phyloP scores from a whole-genome alignment of 2,888 invertebrate species.

The Nowickia ferox region DNA sequence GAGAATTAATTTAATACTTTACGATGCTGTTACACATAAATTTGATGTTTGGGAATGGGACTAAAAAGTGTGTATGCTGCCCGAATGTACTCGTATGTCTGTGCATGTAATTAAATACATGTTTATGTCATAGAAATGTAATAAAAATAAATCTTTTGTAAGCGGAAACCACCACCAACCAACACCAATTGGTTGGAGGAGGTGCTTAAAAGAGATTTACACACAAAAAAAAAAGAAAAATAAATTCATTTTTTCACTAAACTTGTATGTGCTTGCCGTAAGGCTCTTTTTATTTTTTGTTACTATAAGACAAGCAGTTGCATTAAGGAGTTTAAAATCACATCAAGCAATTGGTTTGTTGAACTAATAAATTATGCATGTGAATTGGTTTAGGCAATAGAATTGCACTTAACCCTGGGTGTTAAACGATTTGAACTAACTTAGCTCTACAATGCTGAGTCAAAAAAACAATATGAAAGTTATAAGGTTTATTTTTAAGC shows the following conservation, averaged over 20 bases:
- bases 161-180: constrained; percentile 1
- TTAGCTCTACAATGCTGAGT: too few species aligned
- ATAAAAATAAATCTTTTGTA: constrained; percentile 32
- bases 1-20: constrained; percentile 40
- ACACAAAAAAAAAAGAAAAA: not conserved
- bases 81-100: not conserved
- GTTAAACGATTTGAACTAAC: too few species aligned
- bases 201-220: too few species aligned
- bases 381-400: constrained; percentile 26
- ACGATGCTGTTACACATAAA: constrained; percentile 26
- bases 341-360: constrained; percentile 22
- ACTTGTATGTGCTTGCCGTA: not conserved
- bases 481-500: too few species aligned
- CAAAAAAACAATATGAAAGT: too few species aligned
- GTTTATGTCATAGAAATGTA: constrained; percentile 42
- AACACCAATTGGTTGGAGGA: not conserved
- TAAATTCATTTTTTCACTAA: not conserved
- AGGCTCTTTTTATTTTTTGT: not conserved
- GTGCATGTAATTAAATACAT: constrained; percentile 28
- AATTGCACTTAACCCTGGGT: not conserved
- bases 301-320: not conserved
- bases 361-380: constrained; percentile 37
- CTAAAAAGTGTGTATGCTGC: not conserved
- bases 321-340: not conserved
- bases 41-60: constrained; percentile 4